Base-by-base conservation (phyloP, 2,888 invertebrate genomes). In the Dendrolimus pini region DNA sequence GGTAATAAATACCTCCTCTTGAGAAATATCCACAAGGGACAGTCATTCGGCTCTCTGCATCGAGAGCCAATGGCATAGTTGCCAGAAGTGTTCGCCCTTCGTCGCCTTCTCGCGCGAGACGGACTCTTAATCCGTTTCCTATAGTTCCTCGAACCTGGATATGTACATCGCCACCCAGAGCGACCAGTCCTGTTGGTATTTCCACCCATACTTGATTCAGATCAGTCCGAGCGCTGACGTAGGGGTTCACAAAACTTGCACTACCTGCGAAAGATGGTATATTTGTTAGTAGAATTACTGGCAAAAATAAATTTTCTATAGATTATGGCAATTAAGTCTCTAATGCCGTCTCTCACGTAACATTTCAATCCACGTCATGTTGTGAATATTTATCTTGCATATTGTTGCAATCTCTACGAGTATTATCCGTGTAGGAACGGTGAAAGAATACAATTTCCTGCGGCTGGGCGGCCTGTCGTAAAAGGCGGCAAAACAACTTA, bases 121-220 rank as follows among this genome's bases (percentile, higher is more conserved):
- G 87, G 63, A 88, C 86, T 63, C 82, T 79, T 65, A 90, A 74
- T 60, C 69, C 72, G 60, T 71, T 82, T 76, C 75, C 91, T 78
- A 70, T 84, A 65, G 65, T 89, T 71, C 77, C 93, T 75, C 91
- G 92, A 69, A 96, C 93, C 78, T 93, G 92, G 66, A 96, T 93
- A 77, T 94, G 94, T 61, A 96, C 92, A 82, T 96, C 96, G 65
- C 96, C 96, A 66, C 95, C 95, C 68, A 96, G 87, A 42, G 96
- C 96, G 61, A 94, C 94, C 77, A 96, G 94, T 55, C 94, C 92
- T 65, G 93, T 92, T n/a, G 96, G 95, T 69, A 95, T 93, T 77
- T 94, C 92, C 72, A 95, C 89, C 87, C 93, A 89, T 89, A 89
- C 83, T 80, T 87, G 82, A 67, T 77, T 82, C 54, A 90, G 80